Base-by-base conservation (phyloP, 2,797 vertebrate species). In the Coendou prehensilis region DNA sequence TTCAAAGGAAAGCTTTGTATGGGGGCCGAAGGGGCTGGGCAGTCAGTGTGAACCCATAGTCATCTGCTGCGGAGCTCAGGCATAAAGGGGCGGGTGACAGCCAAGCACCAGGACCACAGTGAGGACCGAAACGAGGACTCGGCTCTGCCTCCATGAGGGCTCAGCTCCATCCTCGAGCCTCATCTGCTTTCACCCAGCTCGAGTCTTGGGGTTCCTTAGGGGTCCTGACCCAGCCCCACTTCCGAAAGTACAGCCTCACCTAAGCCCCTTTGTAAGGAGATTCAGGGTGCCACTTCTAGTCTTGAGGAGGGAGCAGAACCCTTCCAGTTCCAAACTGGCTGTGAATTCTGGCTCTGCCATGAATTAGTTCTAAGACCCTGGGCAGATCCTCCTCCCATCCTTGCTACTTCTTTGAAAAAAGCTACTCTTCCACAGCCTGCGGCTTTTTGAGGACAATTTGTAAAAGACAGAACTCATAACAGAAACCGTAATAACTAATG, bases 1-100 rank as follows among this genome's bases (percentile, higher is more conserved):
- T 59, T 63, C 17, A 28, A 69, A 63, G 45, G 28, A 81, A 59
- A 41, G 10, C n/a, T 86, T 82, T 54, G 26, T 6, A 15, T 9
- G 23, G 61, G 45, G 17, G 9, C 64, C 20, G 10, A 59, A 64
- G 78, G 30, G 3, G 5, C 28, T 23, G 76, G 59, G 56, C 7
- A 56, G 57, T 56, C 56, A 64, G 5, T 33, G n/a, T 26, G 56
- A 85, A 14, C 3, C 23, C 85, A 87, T 13, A 56, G 30, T 79
- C 52, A 87, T 67, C 28, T 67, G 33, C 59, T 80, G 86, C 22
- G 82, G 50, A 93, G 67, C 54, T 91, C 41, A 92, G 76, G 37
- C 37, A 64, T 47, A 47, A 87, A 93, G 10, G 30, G n/a, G 33
- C 20, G 8, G 30, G 17, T 37, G 30, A 64, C 10, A 26, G 63